phyloP scores from a whole-genome alignment of 2,888 invertebrate species.

The Agonopterix heracliana region DNA sequence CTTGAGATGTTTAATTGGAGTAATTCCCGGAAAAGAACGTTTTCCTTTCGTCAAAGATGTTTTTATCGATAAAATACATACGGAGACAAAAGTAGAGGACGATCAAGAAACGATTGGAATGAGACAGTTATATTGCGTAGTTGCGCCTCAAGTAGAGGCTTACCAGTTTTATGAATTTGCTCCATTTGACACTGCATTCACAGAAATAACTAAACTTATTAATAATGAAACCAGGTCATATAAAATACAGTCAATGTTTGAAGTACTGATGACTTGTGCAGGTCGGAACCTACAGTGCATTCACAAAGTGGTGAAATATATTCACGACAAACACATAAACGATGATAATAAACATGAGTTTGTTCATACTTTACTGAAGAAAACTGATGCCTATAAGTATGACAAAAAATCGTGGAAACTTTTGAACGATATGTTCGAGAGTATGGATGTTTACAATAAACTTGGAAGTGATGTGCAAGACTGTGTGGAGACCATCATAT shows the following conservation, averaged over 20 bases:
- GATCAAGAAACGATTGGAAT: slow-evolving; percentile 5
- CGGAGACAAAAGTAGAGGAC: slow-evolving; percentile 19
- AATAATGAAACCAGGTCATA: slow-evolving; percentile 22
- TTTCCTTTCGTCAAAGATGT: slow-evolving; percentile 41
- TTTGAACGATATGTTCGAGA: slow-evolving; percentile 38
- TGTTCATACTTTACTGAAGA: slow-evolving; percentile 26
- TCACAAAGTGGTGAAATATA: slow-evolving; percentile 34
- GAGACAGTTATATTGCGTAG: slow-evolving; percentile 10
- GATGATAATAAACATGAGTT: slow-evolving; percentile 33
- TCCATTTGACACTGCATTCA: slow-evolving; percentile 42
- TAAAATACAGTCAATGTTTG: slow-evolving; percentile 29
- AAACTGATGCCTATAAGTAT: slow-evolving; percentile 28
- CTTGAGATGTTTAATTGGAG: background rate
- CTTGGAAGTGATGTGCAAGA: slow-evolving; percentile 23
- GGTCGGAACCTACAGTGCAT: slow-evolving; percentile 27
- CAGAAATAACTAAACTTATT: slow-evolving; percentile 33
- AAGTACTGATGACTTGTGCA: slow-evolving; percentile 35
- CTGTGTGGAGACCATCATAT: slow-evolving; percentile 32
- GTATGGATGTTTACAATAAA: slow-evolving; percentile 34
- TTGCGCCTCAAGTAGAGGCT: slow-evolving; percentile 8
- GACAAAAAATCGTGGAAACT: slow-evolving; percentile 41
- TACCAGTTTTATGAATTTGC: slow-evolving; percentile 48
- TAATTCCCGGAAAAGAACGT: slow-evolving; percentile 32
- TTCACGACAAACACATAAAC: slow-evolving; percentile 35
- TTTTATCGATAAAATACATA: slow-evolving; percentile 35